A percentile compares a stretch with the other conserved stretches of the same genome.
Evolutionary conservation across 2,797 vertebrate genomes (phyloP).

Genomic region (Lemur catta): DNA sequence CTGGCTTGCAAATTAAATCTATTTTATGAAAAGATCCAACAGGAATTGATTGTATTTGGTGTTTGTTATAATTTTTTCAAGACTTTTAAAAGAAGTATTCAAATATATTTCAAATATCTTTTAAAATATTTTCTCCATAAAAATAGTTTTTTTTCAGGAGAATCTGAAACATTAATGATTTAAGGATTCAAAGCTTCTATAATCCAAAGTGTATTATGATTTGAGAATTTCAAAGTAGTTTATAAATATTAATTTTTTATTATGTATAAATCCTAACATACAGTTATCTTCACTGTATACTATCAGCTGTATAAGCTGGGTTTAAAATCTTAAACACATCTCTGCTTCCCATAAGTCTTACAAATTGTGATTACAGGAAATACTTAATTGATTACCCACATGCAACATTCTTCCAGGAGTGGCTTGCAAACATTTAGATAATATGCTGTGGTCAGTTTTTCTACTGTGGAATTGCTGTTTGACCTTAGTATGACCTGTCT

Average conservation of each 20-base stretch:
- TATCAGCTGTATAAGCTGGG: not conserved
- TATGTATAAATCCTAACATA: not conserved
- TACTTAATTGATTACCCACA: slow-evolving; percentile 35
- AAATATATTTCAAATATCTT: slow-evolving; percentile 21
- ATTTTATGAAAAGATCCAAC: not conserved
- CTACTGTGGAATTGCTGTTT: slow-evolving; percentile 36
- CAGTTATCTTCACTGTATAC: not conserved
- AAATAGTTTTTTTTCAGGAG: not conserved
- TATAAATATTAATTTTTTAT: slow-evolving; percentile 42
- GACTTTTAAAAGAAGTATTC: slow-evolving; percentile 2
- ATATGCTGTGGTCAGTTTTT: slow-evolving; percentile 51
- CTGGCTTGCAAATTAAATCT: slow-evolving; percentile 7
- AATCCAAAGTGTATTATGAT: not conserved
- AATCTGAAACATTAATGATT: slow-evolving; percentile 22
- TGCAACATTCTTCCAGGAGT: slow-evolving; percentile 24
- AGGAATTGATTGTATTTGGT: slow-evolving; percentile 23
- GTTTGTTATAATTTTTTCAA: slow-evolving; percentile 27
- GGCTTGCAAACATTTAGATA: slow-evolving; percentile 54
- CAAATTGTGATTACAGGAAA: slow-evolving; percentile 51
- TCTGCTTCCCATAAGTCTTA: slow-evolving; percentile 23
- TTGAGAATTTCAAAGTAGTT: slow-evolving; percentile 26
- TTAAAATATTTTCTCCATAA: not conserved
- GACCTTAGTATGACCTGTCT: slow-evolving; percentile 19
- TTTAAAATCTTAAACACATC: slow-evolving; percentile 44
- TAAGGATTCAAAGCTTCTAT: not conserved